Evolutionary conservation across 2,888 invertebrate species (phyloP), one percentile per base, ranked within the genome.

Genomic region (Sepioteuthis lessoniana): DNA sequence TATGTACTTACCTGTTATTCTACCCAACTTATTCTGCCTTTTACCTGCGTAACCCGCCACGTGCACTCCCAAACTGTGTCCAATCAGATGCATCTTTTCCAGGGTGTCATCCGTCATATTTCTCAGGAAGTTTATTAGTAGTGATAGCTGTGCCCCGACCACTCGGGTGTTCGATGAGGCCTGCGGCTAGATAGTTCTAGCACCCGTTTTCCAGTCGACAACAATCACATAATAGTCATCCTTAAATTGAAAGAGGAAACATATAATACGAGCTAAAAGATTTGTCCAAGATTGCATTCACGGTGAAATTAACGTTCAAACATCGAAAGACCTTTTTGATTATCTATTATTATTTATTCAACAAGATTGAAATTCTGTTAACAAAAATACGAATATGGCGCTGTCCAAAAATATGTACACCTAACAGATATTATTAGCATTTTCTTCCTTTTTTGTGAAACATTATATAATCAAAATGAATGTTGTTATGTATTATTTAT

Each of bases 61-160:
- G 96, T 99, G 99, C 0, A 98, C 98, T 0, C 99, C 99, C 94
- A 99, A 97, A 95, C 98, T 98, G 97, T 99, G 99, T 0, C 99
- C 99, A 95, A 99, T 98, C 94, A 99, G 98, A 97, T 99, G 99
- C 31, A 98, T 98, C 95, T 98, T 94, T 1, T 94, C 90, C 19
- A 94, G 50, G 1, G 94, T 47, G 38, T 95, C 94, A 3, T 95
- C 95, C 1, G 91, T 94, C 19, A 90, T 94, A 21, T 94, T 94
- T 10, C 94, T 93, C 90, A 97, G 94, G 93, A 95, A 94, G 38
- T 95, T 47, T 21, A 97, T 95, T 42, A 97, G 94, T 31, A 95
- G 95, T 7, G 96, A 97, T 60, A 97, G 95, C 94, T 97, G 96
- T 7, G 97, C 97, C 28, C 97, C 97, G 0, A 97, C 97, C 4